These are phyloP conservation scores for Festucalex cinctus DNA, from an alignment of 2,113 vertebrate species.

Conservation along the genomic window DNA sequence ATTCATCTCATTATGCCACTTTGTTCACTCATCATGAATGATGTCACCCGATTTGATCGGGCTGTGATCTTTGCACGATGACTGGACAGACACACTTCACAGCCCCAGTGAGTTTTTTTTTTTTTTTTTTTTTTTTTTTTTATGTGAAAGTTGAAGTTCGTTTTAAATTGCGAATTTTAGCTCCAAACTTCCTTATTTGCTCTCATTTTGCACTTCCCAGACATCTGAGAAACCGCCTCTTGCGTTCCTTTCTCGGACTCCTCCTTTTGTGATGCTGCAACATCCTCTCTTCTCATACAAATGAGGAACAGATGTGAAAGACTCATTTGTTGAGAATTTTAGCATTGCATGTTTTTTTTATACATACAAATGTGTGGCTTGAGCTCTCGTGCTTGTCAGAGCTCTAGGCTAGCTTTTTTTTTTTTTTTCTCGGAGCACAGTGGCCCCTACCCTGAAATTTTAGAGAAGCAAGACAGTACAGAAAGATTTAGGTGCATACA, in stretches of 20 bases:
- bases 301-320: constrained; percentile 72
- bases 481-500: no score
- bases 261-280: constrained; percentile 34
- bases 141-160: constrained; percentile 16
- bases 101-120: not conserved
- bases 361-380: constrained; percentile 16
- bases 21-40: not conserved
- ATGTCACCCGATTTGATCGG: not conserved
- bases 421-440: no score
- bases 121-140: not conserved
- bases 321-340: constrained; percentile 45
- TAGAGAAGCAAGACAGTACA: no score
- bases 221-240: constrained; percentile 46
- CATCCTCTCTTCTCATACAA: constrained; percentile 63
- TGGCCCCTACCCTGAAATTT: no score
- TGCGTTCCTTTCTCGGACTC: constrained; percentile 14
- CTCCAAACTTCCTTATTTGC: constrained; percentile 19
- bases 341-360: constrained; percentile 32
- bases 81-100: not conserved
- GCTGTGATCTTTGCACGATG: not conserved
- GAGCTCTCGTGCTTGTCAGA: constrained; percentile 6
- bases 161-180: constrained; percentile 21
- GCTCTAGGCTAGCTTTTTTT: not conserved
- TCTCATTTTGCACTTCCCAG: constrained; percentile 31
- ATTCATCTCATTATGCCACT: not conserved